Evolutionary conservation across 2,113 vertebrate species (phyloP).

Genomic region (Microtus richardsoni): DNA sequence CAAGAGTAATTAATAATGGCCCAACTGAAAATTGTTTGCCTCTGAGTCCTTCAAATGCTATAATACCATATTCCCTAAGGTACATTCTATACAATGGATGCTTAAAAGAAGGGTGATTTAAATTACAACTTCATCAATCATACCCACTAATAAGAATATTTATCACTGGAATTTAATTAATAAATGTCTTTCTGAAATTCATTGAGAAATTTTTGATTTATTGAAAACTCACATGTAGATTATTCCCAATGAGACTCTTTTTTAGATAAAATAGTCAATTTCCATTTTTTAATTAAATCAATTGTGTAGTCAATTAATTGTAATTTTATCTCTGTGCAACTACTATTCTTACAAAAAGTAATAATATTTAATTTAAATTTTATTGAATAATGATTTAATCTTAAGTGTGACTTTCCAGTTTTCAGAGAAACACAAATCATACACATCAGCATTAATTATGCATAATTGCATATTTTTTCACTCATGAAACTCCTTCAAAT

Average conservation of each 20-base stretch:
- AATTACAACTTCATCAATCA: background rate
- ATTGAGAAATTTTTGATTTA: background rate
- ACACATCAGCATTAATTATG: background rate
- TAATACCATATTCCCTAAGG: background rate
- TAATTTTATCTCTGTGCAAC: background rate
- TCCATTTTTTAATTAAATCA: background rate
- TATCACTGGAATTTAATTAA: slow-evolving; percentile 18
- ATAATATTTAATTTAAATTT: slow-evolving; percentile 1
- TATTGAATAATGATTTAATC: slow-evolving; percentile 22
- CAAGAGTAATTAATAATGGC: background rate
- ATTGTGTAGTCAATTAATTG: background rate
- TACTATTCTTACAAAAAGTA: slow-evolving; percentile 22
- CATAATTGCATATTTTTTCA: slow-evolving; percentile 19
- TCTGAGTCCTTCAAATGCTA: background rate
- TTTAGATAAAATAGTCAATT: background rate
- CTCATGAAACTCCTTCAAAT: background rate
- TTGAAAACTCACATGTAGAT: background rate
- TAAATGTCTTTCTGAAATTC: background rate
- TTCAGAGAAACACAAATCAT: background rate
- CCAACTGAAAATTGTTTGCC: background rate
- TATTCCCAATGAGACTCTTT: background rate
- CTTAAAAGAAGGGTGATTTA: background rate
- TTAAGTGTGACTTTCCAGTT: background rate
- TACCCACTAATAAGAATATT: background rate
- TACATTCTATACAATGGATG: background rate